phyloP scores from a whole-genome alignment of 2,888 invertebrate species.

The Lepidonotus clava region DNA sequence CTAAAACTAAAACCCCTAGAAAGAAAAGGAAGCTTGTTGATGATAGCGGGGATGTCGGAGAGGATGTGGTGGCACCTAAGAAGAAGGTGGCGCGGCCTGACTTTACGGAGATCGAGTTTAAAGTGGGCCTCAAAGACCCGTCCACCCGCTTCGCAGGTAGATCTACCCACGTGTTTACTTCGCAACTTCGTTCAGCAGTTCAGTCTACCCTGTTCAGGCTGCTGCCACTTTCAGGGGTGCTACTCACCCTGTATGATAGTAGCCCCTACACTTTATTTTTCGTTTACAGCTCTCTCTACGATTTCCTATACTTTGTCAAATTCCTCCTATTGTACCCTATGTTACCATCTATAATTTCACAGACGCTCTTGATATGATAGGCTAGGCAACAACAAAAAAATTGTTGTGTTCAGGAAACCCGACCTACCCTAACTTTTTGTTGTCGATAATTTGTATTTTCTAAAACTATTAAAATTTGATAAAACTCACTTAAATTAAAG shows the following conservation, averaged over 20 bases:
- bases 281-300: neutral
- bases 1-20: neutral
- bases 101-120: conserved; percentile 43
- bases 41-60: neutral
- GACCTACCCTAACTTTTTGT: too few relatives aligned
- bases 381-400: too few relatives aligned
- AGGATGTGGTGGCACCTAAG: neutral
- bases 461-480: too few relatives aligned
- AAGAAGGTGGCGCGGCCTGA: neutral
- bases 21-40: neutral
- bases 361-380: too few relatives aligned
- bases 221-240: too few relatives aligned
- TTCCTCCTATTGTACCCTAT: neutral
- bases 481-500: too few relatives aligned
- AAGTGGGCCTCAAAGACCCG: conserved; percentile 15
- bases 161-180: neutral
- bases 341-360: neutral
- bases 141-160: conserved; percentile 23
- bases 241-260: too few relatives aligned
- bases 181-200: neutral
- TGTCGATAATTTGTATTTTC: too few relatives aligned
- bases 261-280: neutral
- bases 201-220: neutral
- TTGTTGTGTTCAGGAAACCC: too few relatives aligned
- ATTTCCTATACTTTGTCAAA: neutral